These are phyloP conservation scores for Rhineura floridana DNA, from an alignment of 2,113 vertebrate genomes.

Conservation along the genomic window DNA sequence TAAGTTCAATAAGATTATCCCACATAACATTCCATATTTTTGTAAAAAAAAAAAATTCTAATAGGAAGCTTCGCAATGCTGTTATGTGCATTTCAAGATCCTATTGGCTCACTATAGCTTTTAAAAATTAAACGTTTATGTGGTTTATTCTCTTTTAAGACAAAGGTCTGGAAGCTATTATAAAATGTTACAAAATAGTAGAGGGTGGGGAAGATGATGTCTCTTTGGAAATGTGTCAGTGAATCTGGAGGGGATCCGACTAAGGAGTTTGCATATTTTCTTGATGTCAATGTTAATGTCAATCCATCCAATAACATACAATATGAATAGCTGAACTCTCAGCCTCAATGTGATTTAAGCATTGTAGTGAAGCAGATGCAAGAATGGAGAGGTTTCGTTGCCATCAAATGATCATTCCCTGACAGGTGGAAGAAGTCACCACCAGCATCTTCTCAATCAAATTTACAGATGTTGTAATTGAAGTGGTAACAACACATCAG, in stretches of 20 bases:
- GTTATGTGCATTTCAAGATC: not conserved
- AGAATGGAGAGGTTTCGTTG: not conserved
- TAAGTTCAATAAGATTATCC: not conserved
- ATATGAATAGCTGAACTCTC: not conserved
- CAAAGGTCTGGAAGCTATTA: not conserved
- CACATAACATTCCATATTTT: not conserved
- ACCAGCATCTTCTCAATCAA: not conserved
- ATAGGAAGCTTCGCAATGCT: no score
- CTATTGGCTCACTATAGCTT: not conserved
- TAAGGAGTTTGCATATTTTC: not conserved
- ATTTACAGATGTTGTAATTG: not conserved
- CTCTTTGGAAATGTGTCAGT: not conserved
- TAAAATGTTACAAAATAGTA: not conserved
- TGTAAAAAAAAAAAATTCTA: not conserved
- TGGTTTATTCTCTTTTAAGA: not conserved
- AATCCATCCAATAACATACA: not conserved
- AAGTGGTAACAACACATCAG: not conserved
- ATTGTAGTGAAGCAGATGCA: not conserved
- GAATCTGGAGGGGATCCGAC: not conserved
- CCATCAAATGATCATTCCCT: not conserved
- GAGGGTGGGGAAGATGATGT: not conserved
- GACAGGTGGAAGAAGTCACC: no score
- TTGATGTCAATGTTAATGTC: not conserved
- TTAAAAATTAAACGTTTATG: not conserved
- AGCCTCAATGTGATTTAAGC: not conserved